A percentile compares a stretch with the other conserved stretches of the same genome.
phyloP scores from a whole-genome alignment of 2,113 vertebrate species.

The Anthoscopus minutus region DNA sequence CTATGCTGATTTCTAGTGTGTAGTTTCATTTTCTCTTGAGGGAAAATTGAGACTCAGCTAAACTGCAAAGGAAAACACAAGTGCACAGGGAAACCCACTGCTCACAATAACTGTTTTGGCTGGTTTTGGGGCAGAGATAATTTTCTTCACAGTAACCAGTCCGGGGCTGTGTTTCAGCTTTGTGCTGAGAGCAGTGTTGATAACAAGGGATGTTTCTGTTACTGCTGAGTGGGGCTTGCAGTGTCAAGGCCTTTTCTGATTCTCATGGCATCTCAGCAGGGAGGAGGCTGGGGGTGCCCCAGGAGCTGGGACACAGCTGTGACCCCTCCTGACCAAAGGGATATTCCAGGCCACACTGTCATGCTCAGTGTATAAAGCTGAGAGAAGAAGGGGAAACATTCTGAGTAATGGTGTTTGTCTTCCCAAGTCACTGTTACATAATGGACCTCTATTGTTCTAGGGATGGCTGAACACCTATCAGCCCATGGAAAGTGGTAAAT shows the following conservation, averaged over 20 bases:
- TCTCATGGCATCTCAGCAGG: accelerated
- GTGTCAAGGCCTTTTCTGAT: neutral
- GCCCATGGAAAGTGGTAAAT: neutral
- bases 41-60: neutral
- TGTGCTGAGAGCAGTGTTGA: neutral
- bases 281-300: neutral
- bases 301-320: neutral
- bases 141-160: neutral
- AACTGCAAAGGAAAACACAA: neutral
- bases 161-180: neutral
- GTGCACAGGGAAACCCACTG: neutral
- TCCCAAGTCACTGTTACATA: neutral
- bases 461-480: neutral
- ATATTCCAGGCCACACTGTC: neutral
- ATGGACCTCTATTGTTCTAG: neutral
- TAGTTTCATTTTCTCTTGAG: neutral
- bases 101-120: neutral
- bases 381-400: neutral
- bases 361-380: neutral
- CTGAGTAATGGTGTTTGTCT: neutral
- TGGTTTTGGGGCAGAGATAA: neutral
- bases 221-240: neutral
- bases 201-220: neutral
- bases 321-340: neutral
- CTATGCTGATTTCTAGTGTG: neutral